These are phyloP conservation scores for Sycophila texana DNA, from an alignment of 2,888 invertebrate genomes.

Conservation along the genomic window DNA sequence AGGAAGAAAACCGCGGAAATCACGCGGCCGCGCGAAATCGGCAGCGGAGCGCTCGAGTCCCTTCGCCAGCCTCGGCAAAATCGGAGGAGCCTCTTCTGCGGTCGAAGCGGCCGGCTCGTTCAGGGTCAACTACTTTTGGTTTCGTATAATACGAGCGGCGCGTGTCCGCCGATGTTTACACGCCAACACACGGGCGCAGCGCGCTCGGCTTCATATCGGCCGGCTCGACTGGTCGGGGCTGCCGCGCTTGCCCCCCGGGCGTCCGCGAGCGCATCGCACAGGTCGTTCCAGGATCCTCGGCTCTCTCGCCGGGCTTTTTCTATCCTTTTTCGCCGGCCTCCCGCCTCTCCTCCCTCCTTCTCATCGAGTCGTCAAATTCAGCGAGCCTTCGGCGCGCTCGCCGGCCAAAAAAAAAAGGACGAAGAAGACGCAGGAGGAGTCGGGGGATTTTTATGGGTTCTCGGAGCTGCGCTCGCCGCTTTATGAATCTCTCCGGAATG, in stretches of 20 bases:
- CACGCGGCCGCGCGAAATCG: constrained; percentile 24
- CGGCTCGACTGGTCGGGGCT: constrained; percentile 35
- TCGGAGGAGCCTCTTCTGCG: constrained; percentile 26
- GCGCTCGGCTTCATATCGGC: constrained; percentile 38
- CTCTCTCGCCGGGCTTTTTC: neutral
- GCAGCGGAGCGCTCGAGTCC: neutral
- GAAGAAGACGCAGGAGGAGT: neutral
- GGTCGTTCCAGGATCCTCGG: constrained; percentile 36
- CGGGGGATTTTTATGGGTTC: constrained; percentile 48
- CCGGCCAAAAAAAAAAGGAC: neutral
- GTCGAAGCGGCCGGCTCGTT: constrained; percentile 55
- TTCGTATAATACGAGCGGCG: constrained; percentile 50
- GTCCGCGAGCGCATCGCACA: neutral
- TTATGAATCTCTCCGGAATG: constrained; percentile 44
- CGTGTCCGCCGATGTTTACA: constrained; percentile 61
- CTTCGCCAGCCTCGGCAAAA: neutral
- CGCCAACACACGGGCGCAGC: constrained; percentile 59
- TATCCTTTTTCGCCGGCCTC: constrained; percentile 10
- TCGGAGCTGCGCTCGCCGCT: neutral
- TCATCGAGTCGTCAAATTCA: constrained; percentile 46
- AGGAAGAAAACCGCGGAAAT: constrained; percentile 25
- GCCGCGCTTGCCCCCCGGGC: constrained; percentile 44
- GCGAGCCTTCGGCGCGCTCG: constrained; percentile 4
- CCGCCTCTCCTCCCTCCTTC: neutral
- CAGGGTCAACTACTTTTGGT: constrained; percentile 76